phyloP scores from a whole-genome alignment of 2,888 invertebrate genomes.

The Fragum fragum region DNA sequence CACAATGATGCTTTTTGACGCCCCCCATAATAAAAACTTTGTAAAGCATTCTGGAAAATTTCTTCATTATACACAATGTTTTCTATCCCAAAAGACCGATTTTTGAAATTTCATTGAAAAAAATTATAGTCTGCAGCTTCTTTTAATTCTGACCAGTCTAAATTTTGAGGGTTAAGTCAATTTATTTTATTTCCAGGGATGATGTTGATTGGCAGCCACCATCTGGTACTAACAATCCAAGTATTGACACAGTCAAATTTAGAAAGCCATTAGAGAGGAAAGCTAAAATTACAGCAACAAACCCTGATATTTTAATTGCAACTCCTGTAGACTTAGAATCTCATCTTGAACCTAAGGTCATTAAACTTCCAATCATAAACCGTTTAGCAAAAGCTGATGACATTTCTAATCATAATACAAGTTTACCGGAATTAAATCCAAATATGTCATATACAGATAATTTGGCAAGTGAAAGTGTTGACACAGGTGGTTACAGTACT shows the following conservation, averaged over 20 bases:
- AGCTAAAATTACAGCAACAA: not conserved
- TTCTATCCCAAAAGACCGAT: too few species aligned
- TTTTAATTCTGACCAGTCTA: too few species aligned
- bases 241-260: not conserved
- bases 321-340: not conserved
- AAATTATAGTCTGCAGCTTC: too few species aligned
- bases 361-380: not conserved
- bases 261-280: not conserved
- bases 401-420: not conserved
- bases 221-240: not conserved
- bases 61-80: too few species aligned
- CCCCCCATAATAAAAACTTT: too few species aligned
- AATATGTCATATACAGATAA: not conserved
- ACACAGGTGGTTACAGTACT: not conserved
- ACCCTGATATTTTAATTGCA: not conserved
- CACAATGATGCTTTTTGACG: too few species aligned
- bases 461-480: not conserved
- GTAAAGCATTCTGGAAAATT: too few species aligned
- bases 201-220: conserved; percentile 9
- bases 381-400: not conserved
- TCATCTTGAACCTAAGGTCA: not conserved
- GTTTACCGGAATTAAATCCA: not conserved
- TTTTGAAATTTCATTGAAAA: too few species aligned
- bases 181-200: conserved; percentile 1
- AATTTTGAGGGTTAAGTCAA: too few species aligned